Percentiles rank a stretch among this genome's conserved stretches.
These are phyloP conservation scores for Miltochrista miniata DNA, from an alignment of 2,888 invertebrate genomes.

Conservation along the genomic window DNA sequence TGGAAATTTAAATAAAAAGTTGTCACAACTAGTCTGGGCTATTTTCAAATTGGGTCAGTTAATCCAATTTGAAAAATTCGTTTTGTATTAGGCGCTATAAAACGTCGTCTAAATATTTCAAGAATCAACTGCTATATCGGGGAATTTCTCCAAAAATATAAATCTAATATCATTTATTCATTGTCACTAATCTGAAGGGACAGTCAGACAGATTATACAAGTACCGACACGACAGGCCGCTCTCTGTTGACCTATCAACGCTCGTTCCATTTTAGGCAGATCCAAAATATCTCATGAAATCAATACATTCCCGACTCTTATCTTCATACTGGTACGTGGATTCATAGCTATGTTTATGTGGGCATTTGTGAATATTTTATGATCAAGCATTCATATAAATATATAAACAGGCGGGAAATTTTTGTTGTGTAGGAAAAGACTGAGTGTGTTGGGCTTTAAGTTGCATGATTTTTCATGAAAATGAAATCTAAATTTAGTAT, in stretches of 20 bases:
- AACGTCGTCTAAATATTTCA: too few relatives aligned
- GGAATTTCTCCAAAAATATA: not conserved
- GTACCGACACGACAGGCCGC: not conserved
- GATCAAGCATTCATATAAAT: too few relatives aligned
- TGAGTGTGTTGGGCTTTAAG: too few relatives aligned
- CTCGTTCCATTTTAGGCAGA: slow-evolving; percentile 47
- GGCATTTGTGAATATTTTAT: not conserved
- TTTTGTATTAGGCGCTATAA: too few relatives aligned
- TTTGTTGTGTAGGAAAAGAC: not conserved
- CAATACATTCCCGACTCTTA: slow-evolving; percentile 48
- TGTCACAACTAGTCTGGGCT: too few relatives aligned
- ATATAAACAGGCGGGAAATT: not conserved
- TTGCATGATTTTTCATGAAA: too few relatives aligned
- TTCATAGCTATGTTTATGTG: not conserved
- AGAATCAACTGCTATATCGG: not conserved
- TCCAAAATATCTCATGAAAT: slow-evolving; percentile 65
- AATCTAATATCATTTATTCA: not conserved
- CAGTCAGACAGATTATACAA: slow-evolving; percentile 1
- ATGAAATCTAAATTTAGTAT: too few relatives aligned
- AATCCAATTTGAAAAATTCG: too few relatives aligned
- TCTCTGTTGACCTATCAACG: slow-evolving; percentile 39
- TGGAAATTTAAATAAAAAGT: too few relatives aligned
- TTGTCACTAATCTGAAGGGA: not conserved
- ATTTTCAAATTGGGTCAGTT: too few relatives aligned
- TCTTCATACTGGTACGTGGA: not conserved